Conservation (phyloP, 2,888 invertebrate species). For the Tetragonula carbonaria region DNA sequence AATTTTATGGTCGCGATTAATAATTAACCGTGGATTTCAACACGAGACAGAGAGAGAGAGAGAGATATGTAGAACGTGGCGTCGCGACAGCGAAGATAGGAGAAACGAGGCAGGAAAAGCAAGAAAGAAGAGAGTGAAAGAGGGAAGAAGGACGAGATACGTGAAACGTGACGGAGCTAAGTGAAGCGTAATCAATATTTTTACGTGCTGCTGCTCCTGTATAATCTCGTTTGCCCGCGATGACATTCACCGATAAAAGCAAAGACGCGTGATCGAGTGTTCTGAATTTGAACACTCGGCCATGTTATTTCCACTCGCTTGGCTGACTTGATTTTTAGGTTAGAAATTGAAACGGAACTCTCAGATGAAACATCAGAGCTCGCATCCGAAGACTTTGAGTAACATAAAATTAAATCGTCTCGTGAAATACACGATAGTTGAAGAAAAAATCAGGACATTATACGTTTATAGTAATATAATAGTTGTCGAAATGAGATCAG, state of each 20-base stretch:
- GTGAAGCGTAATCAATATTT: slow-evolving; percentile 53
- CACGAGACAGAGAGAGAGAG: neutral
- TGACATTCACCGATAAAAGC: slow-evolving; percentile 35
- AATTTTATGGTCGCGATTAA: slow-evolving; percentile 38
- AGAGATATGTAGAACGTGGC: slow-evolving; percentile 18
- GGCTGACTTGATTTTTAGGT: neutral
- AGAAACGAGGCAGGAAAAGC: neutral
- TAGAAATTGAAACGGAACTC: too few species aligned
- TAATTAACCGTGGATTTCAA: slow-evolving; percentile 13
- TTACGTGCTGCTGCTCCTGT: slow-evolving; percentile 41
- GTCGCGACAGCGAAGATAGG: slow-evolving; percentile 7
- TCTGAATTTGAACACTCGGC: too few species aligned
- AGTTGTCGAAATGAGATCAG: too few species aligned
- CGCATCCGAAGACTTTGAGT: too few species aligned
- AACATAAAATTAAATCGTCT: too few species aligned
- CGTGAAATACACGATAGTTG: too few species aligned
- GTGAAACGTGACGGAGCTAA: slow-evolving; percentile 43
- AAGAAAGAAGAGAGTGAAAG: neutral
- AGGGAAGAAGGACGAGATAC: slow-evolving; percentile 20
- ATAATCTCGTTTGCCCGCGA: slow-evolving; percentile 48
- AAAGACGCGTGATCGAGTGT: neutral
- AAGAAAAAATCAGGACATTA: too few species aligned
- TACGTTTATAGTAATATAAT: too few species aligned
- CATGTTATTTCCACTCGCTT: neutral
- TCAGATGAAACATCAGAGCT: too few species aligned